Evolutionary conservation across 2,888 invertebrate genomes (phyloP).

Genomic region (Osmoderma eremita): DNA sequence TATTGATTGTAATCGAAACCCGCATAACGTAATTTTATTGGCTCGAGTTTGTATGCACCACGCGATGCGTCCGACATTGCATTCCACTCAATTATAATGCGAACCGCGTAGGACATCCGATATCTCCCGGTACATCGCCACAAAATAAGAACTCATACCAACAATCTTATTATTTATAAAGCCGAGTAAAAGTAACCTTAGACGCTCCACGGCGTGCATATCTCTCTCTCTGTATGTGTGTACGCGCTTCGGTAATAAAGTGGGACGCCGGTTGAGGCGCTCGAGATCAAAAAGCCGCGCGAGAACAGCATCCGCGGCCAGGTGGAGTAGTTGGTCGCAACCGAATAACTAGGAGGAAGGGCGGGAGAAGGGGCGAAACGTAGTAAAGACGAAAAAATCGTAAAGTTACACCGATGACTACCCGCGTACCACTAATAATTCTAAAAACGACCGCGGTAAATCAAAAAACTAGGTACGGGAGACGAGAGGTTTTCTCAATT

Average conservation of each 20-base stretch:
- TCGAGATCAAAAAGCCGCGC: conserved; percentile 22
- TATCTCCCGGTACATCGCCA: conserved; percentile 24
- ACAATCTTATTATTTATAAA: conserved; percentile 38
- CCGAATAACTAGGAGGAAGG: neutral
- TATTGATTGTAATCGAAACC: too few species aligned
- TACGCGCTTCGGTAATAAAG: conserved; percentile 19
- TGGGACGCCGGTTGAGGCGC: conserved; percentile 5
- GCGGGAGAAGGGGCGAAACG: neutral
- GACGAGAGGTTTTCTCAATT: conserved; percentile 29
- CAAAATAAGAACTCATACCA: conserved; percentile 30
- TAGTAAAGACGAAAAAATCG: conserved; percentile 6
- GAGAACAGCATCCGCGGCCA: neutral
- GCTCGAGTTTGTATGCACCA: too few species aligned
- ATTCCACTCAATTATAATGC: conserved; percentile 10
- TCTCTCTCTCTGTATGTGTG: too few species aligned
- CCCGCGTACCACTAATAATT: conserved; percentile 25
- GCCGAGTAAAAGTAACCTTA: conserved; percentile 22
- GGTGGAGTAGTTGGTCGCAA: neutral
- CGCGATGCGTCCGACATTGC: too few species aligned
- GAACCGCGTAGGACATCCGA: conserved; percentile 20
- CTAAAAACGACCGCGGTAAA: conserved; percentile 32
- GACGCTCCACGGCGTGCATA: neutral
- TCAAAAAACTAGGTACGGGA: conserved; percentile 25
- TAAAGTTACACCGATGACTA: conserved; percentile 28
- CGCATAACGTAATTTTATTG: too few species aligned